Conservation (phyloP, 1,140 invertebrate species). For the Aphelinus certus region DNA sequence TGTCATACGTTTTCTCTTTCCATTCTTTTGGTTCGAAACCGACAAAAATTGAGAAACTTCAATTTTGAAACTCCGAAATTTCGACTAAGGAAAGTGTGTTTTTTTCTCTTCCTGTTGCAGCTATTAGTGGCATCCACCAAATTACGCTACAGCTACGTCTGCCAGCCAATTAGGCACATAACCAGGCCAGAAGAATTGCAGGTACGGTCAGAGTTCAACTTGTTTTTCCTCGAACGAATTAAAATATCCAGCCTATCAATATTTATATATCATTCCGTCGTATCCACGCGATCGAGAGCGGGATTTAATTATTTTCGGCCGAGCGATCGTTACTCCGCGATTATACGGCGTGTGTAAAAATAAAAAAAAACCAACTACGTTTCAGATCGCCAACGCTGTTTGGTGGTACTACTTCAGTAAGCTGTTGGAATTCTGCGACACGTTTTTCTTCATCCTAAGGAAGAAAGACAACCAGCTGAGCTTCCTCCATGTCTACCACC, state of each 20-base stretch:
- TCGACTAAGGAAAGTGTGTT: too few species aligned
- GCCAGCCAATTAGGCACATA: slow-evolving; percentile 86
- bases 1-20: slow-evolving; percentile 5
- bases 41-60: background rate
- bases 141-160: slow-evolving; percentile 87
- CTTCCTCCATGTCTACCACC: slow-evolving; percentile 92
- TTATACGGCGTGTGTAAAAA: background rate
- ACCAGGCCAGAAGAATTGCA: slow-evolving; percentile 85
- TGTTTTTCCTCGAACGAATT: background rate
- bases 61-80: too few species aligned
- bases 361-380: slow-evolving; percentile 4
- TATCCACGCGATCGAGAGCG: too few species aligned
- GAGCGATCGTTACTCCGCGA: too few species aligned
- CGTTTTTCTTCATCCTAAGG: slow-evolving; percentile 88
- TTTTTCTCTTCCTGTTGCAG: slow-evolving; percentile 64
- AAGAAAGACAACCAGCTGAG: slow-evolving; percentile 89
- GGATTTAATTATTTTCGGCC: too few species aligned
- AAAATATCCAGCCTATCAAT: too few species aligned
- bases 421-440: slow-evolving; percentile 92
- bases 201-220: slow-evolving; percentile 63
- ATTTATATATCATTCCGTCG: too few species aligned
- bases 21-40: slow-evolving; percentile 9
- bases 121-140: slow-evolving; percentile 78
- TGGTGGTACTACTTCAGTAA: slow-evolving; percentile 99
- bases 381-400: slow-evolving; percentile 88